phyloP scores from a whole-genome alignment of 2,888 invertebrate species.

The Plusia festucae region DNA sequence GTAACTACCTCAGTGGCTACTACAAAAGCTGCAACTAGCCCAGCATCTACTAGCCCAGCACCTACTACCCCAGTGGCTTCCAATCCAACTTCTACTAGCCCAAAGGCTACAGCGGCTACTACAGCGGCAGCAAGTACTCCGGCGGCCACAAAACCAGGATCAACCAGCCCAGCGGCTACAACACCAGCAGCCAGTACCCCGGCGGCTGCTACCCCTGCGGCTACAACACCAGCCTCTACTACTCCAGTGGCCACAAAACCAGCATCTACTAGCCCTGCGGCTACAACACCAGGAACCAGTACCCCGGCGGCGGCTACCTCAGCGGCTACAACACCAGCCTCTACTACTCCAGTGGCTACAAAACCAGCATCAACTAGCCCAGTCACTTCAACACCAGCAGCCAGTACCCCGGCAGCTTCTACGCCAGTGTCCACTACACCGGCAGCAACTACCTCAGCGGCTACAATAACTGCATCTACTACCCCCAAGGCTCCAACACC shows the following conservation, averaged over 20 bases:
- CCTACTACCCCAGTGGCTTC: background rate
- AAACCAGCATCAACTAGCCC: background rate
- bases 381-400: background rate
- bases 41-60: background rate
- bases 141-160: background rate
- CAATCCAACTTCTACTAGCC: background rate
- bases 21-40: background rate
- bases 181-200: background rate
- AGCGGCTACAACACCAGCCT: background rate
- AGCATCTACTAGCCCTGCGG: background rate
- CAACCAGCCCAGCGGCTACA: background rate
- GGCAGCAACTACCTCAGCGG: background rate
- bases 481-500: background rate
- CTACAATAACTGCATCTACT: background rate
- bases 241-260: background rate
- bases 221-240: background rate
- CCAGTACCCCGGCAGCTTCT: background rate
- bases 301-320: background rate
- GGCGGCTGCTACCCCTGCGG: background rate
- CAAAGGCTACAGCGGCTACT: background rate
- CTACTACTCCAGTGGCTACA: background rate
- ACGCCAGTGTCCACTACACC: background rate
- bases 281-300: background rate
- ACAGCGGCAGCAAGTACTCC: background rate
- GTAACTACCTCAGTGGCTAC: background rate